A percentile compares a stretch with the other conserved stretches of the same genome.
phyloP scores from a whole-genome alignment of 2,113 vertebrate species.

The Mesitornis unicolor region DNA sequence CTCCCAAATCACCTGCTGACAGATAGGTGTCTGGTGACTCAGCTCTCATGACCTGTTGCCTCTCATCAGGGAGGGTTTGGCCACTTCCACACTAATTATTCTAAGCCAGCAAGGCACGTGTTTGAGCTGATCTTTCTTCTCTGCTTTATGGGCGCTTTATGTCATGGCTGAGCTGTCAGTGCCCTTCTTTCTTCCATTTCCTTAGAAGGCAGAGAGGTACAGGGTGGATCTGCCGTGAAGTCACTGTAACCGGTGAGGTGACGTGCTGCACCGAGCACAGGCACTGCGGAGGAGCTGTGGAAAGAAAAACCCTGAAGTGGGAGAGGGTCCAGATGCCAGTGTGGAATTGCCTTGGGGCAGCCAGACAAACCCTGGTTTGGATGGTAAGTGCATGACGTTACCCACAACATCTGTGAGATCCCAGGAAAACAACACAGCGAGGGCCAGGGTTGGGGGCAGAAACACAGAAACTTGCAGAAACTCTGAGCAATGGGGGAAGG shows the following conservation, averaged over 20 bases:
- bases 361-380: background rate
- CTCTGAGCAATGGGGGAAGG: fast-evolving
- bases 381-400: background rate
- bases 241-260: background rate
- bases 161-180: background rate
- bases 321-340: background rate
- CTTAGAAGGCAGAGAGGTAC: background rate
- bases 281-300: background rate
- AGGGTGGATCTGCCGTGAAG: background rate
- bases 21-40: background rate
- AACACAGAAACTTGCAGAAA: background rate
- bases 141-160: background rate
- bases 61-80: background rate
- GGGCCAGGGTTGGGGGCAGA: background rate
- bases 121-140: background rate
- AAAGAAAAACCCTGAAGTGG: background rate
- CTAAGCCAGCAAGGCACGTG: background rate
- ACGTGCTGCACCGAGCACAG: background rate
- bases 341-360: background rate
- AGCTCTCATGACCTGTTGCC: background rate
- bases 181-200: background rate
- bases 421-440: background rate
- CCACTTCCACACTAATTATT: background rate
- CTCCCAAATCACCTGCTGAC: background rate
- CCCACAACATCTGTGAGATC: background rate